Base-by-base conservation (phyloP, 2,888 invertebrate genomes). In the Lasioglossum vierecki region DNA sequence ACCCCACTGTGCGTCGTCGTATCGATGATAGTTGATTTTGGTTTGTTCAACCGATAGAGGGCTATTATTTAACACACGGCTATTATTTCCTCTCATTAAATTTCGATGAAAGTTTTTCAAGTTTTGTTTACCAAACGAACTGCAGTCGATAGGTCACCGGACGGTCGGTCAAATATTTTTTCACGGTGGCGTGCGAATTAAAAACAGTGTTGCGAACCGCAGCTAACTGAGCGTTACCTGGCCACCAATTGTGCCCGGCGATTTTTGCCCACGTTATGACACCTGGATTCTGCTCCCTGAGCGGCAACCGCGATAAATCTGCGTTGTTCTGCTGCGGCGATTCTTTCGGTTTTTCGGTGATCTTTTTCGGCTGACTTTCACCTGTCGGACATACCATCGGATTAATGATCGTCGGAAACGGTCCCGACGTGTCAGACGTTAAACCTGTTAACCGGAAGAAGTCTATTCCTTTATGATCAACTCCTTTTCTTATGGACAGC, bases 191-290 rank as follows among this genome's bases (percentile, higher is more conserved):
- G 35, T 18, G 18, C 66, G 35, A 18, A 66, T 53, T 53, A 53
- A 66, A 66, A 66, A 66, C 66, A 35, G 30, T 18, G 35, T 66
- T 35, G 18, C 18, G 39, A 80, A 63, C 15, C 26, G 22, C 30
- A 66, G 5, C 60, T 9, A 18, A 30, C 26, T 26, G 1, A 5
- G 41, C 30, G 39, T 79, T 88, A 93, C 94, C 94, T 76, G 94
- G 94, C 94, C 94, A 94, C 92, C 93, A 94, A 83, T 88, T 91
- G 70, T 93, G 92, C 49, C 93, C 94, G 35, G 84, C 80, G 76
- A 94, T 92, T 88, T 94, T 94, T 0, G 92, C 93, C 94, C 94
- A 94, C 5, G 93, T 88, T 46, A 94, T 93, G 13, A 91, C 89
- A 0, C 94, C 94, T 41, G 93, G 89, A n/a, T 91, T 91, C 84